Evolutionary conservation across 2,113 vertebrate genomes (phyloP).

Genomic region (Geothlypis trichas): DNA sequence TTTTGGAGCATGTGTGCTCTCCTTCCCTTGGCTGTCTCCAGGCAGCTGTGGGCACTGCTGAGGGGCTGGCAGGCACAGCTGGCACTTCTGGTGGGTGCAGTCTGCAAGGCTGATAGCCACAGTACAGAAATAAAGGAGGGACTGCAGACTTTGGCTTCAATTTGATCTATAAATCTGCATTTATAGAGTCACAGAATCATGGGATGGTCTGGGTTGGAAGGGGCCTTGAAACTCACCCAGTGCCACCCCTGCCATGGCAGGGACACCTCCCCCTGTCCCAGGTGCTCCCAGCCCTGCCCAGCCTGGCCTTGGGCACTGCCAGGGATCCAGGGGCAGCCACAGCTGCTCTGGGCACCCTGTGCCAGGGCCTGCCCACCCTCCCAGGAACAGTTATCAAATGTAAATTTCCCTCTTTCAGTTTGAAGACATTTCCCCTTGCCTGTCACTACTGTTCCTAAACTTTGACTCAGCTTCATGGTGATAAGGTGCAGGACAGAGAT

Average conservation of each 20-base stretch:
- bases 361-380: not conserved
- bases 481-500: not conserved
- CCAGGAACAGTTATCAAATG: fast-evolving
- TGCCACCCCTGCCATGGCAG: not conserved
- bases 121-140: not conserved
- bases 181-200: not conserved
- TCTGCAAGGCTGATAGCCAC: not conserved
- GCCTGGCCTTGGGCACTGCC: fast-evolving
- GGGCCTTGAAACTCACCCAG: fast-evolving
- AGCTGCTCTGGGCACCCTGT: not conserved
- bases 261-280: not conserved
- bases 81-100: not conserved
- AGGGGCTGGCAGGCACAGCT: not conserved
- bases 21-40: not conserved
- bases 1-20: not conserved
- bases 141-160: not conserved
- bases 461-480: not conserved
- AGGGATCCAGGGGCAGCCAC: not conserved
- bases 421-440: not conserved
- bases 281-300: not conserved
- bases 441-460: not conserved
- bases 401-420: not conserved
- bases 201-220: not conserved
- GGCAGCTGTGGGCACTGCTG: not conserved
- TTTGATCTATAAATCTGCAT: not conserved